Evolutionary conservation across 2,113 vertebrate genomes (phyloP), one percentile per base, ranked within the genome.

Genomic region (Thermophis baileyi): DNA sequence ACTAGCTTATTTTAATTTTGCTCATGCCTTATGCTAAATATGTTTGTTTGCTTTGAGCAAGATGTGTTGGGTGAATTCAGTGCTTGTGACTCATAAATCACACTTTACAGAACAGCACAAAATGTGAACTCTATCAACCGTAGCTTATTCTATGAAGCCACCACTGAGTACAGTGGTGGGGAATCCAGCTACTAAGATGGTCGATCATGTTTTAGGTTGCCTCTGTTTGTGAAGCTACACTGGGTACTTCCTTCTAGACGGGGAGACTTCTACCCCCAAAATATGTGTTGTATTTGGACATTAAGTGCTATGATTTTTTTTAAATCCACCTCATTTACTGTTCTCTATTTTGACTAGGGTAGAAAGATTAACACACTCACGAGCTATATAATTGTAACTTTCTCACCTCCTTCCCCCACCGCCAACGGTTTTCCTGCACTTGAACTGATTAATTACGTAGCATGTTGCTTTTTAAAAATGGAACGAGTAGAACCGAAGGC

Each of bases 351-450:
- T 81, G 74, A 81, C 35, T 44, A 9, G 11, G 0, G 25, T 53
- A 46, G 8, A 9, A 92, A 90, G 88, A 85, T 49, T n/a, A 57
- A 30, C 8, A 18, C 63, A 89, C 35, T 49, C 54, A 81, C 35
- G 81, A 92, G 90, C 49, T 91, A 90, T 60, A 81, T 81, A 81
- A 81, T 22, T 81, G 35, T 81, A 81, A 81, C 35, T 81, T 44
- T 8, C 0, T 60, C 60, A 63, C 93, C 91, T 90, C 94, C 94
- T 94, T 91, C 88, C 55, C 57, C 16, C 44, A 40, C 27, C 4
- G 6, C 7, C 92, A 94, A 54, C 69, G 60, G 93, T 93, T 94
- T 94, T 94, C 95, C 93, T 95, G 89, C 90, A 50, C 47, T 87
- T 95, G 74, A 91, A 95, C 0, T 1, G 63, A 93, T 95, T 92